A percentile compares a stretch with the other conserved stretches of the same genome.
These are phyloP conservation scores for Tursiops truncatus DNA, from an alignment of 2,113 vertebrate genomes.

Conservation along the genomic window DNA sequence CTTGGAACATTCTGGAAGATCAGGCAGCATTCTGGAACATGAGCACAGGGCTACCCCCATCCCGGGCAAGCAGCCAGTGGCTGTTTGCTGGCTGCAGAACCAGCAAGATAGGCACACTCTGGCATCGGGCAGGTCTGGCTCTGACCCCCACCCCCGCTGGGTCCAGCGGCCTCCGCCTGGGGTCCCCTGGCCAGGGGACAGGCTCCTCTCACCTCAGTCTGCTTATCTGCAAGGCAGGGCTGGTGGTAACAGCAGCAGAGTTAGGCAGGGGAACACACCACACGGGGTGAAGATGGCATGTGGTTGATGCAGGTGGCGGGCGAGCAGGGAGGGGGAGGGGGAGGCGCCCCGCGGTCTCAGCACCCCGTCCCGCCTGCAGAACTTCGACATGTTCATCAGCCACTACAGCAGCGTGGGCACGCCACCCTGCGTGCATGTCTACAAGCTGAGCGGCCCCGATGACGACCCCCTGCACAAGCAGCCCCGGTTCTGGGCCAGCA, in stretches of 20 bases:
- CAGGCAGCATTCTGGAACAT: neutral
- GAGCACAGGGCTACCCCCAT: neutral
- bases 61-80: neutral
- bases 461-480: slow-evolving; percentile 91
- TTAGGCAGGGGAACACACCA: neutral
- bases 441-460: slow-evolving; percentile 91
- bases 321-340: neutral
- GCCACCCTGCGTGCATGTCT: slow-evolving; percentile 95
- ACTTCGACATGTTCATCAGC: slow-evolving; percentile 98
- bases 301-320: neutral
- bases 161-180: neutral
- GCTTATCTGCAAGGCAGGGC: neutral
- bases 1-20: neutral
- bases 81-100: neutral
- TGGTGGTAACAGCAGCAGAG: neutral
- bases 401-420: slow-evolving; percentile 97
- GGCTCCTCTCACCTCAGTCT: neutral
- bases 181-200: neutral
- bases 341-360: fast-evolving
- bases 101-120: neutral
- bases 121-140: neutral
- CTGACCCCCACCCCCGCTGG: neutral
- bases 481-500: slow-evolving; percentile 97
- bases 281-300: fast-evolving
- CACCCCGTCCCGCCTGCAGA: slow-evolving; percentile 76